A percentile compares a stretch with the other conserved stretches of the same genome.
phyloP scores from a whole-genome alignment of 2,113 vertebrate species.

The Syngnathus scovelli region DNA sequence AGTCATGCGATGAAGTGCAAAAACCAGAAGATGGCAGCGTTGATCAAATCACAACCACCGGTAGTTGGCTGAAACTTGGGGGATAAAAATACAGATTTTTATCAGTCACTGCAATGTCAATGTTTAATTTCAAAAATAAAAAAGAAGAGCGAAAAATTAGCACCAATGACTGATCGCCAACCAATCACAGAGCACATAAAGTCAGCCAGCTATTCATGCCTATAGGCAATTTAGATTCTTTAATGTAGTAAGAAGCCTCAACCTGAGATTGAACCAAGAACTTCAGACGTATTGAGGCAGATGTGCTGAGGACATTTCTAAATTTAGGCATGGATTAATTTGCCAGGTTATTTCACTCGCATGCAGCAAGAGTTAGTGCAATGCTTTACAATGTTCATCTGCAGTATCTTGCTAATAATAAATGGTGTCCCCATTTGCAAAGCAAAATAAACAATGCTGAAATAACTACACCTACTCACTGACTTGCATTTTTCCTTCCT shows the following conservation, averaged over 20 bases:
- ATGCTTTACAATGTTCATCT: slow-evolving; percentile 6
- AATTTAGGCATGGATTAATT: background rate
- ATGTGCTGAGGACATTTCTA: background rate
- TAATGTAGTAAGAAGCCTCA: background rate
- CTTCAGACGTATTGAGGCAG: background rate
- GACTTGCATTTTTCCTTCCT: background rate
- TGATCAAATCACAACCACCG: background rate
- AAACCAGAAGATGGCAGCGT: background rate
- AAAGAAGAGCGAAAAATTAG: background rate
- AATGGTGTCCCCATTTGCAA: background rate
- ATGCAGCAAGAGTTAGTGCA: background rate
- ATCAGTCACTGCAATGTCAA: background rate
- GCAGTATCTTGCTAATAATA: slow-evolving; percentile 16
- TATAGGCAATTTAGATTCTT: background rate
- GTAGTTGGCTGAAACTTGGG: background rate
- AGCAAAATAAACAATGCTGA: slow-evolving; percentile 22
- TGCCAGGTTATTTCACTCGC: background rate
- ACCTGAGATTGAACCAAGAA: background rate
- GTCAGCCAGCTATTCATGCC: too few relatives aligned
- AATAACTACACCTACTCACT: slow-evolving; percentile 30
- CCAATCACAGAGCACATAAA: background rate
- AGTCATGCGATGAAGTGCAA: background rate
- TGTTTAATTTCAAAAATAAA: background rate
- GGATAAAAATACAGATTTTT: background rate
- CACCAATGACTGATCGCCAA: background rate